Conservation (phyloP, 2,888 invertebrate species). For the Netelia melanura region DNA sequence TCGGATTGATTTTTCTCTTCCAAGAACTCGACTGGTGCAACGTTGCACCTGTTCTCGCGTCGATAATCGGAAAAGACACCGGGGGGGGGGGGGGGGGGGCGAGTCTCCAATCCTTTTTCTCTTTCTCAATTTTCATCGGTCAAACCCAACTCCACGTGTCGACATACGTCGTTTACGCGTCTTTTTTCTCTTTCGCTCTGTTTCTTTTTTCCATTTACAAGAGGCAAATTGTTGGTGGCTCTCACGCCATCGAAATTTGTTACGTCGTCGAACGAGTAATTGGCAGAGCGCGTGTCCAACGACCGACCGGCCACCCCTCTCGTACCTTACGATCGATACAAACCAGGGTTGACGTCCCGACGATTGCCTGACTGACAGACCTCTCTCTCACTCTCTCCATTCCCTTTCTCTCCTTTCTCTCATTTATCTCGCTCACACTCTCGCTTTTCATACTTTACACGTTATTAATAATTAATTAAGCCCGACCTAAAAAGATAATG, state of each 20-base stretch:
- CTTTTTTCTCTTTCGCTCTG: neutral
- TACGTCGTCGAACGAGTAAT: conserved; percentile 48
- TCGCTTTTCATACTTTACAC: neutral
- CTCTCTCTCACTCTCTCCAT: conserved; percentile 25
- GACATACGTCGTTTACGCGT: conserved; percentile 16
- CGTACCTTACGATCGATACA: conserved; percentile 59
- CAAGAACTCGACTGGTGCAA: neutral
- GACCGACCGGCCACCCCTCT: conserved; percentile 39
- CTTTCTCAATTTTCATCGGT: neutral
- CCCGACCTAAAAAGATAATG: neutral
- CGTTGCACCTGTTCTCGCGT: conserved; percentile 29
- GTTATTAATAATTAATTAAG: conserved; percentile 12
- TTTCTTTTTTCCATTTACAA: conserved; percentile 3
- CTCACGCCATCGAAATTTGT: conserved; percentile 54
- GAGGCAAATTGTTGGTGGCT: neutral
- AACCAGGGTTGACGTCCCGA: conserved; percentile 67
- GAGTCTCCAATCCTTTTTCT: neutral
- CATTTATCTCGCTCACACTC: conserved; percentile 12
- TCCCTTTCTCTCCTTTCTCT: conserved; percentile 4
- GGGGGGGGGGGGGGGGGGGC: neutral
- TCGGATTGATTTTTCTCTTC: conserved; percentile 2
- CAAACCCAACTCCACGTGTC: conserved; percentile 6
- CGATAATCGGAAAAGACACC: neutral
- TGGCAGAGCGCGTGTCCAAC: conserved; percentile 58
- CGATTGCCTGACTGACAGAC: conserved; percentile 58